Evolutionary conservation across 2,888 invertebrate genomes (phyloP).

Genomic region (Xestia xanthographa): DNA sequence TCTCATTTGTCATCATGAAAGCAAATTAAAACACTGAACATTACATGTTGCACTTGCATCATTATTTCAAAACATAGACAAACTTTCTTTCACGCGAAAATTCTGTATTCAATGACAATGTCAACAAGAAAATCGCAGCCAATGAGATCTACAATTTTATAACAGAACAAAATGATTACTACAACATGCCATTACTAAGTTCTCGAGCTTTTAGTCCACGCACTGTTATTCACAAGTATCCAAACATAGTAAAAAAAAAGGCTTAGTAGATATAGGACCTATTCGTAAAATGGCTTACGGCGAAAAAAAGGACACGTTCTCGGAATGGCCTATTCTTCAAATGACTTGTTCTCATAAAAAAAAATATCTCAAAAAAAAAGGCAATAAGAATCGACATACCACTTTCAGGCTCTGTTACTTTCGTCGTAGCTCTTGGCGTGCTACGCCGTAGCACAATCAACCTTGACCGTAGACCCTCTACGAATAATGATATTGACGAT

Average conservation of each 20-base stretch:
- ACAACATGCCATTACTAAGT: constrained; percentile 1
- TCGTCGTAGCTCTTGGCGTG: constrained; percentile 23
- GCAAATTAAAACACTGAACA: neutral
- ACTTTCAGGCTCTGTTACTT: constrained; percentile 5
- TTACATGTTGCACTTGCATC: neutral
- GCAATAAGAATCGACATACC: neutral
- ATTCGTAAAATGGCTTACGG: no score
- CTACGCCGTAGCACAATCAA: constrained; percentile 48
- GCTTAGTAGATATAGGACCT: no score
- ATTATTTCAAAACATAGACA: neutral
- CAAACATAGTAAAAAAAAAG: neutral
- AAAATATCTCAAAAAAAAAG: neutral
- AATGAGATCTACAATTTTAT: constrained; percentile 23
- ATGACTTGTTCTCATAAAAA: no score
- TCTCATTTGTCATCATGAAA: neutral
- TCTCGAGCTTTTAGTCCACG: neutral
- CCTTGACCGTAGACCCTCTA: constrained; percentile 53
- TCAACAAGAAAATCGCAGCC: constrained; percentile 37
- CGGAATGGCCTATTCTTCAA: no score
- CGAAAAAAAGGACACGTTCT: no score
- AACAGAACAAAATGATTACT: neutral
- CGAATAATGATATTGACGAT: constrained; percentile 21
- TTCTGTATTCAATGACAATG: constrained; percentile 3
- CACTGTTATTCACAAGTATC: neutral
- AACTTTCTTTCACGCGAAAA: neutral